These are phyloP conservation scores for Cheilosia soror DNA, from an alignment of 2,888 invertebrate species.

Conservation along the genomic window DNA sequence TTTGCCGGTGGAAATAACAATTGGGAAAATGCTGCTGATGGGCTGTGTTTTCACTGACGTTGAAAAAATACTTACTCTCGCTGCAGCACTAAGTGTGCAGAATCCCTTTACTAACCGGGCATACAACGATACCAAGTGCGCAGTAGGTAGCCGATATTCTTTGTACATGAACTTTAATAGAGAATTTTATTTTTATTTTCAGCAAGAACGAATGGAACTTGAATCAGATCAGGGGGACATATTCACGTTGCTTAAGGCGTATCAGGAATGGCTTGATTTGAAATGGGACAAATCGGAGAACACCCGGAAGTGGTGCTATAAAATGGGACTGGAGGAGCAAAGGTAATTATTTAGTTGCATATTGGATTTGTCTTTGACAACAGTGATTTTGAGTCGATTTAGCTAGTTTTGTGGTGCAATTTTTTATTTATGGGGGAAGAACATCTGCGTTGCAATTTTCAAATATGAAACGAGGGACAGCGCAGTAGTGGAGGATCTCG, in stretches of 20 bases:
- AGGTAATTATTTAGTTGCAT: constrained; percentile 83
- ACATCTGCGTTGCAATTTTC: too few relatives aligned
- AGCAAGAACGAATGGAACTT: constrained; percentile 90
- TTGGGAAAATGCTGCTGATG: constrained; percentile 98
- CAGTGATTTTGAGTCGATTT: too few relatives aligned
- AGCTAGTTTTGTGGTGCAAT: too few relatives aligned
- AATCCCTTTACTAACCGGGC: constrained; percentile 96
- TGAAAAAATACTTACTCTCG: constrained; percentile 94
- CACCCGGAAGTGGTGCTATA: constrained; percentile 93
- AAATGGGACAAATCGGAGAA: constrained; percentile 85
- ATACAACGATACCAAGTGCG: constrained; percentile 92
- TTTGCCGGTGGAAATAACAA: constrained; percentile 96
- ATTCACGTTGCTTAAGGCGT: constrained; percentile 93
- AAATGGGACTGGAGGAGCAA: constrained; percentile 97
- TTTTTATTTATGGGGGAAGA: too few relatives aligned
- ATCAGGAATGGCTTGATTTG: constrained; percentile 94
- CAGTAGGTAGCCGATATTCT: constrained; percentile 85
- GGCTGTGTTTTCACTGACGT: constrained; percentile 95
- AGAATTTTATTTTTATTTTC: constrained; percentile 17
- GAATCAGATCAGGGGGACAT: constrained; percentile 99
- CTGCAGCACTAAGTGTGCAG: constrained; percentile 96
- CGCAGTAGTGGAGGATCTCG: too few relatives aligned
- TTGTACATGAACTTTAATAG: background rate
- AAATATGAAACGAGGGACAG: too few relatives aligned
- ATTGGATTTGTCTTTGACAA: too few relatives aligned